phyloP scores from a whole-genome alignment of 2,888 invertebrate species.

The Pollenia griseotomentosa region DNA sequence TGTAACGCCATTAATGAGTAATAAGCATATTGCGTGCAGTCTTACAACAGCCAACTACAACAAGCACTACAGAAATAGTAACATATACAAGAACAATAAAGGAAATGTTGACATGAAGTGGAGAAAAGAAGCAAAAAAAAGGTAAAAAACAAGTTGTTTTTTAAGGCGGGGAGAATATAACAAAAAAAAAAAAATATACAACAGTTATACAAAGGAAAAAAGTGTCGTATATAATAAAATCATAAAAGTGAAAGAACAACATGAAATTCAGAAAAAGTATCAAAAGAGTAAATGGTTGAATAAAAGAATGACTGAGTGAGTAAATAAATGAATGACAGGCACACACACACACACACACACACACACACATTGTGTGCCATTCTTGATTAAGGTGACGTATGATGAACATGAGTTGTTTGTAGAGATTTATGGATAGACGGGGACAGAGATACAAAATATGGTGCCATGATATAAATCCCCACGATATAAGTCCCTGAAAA shows the following conservation, averaged over 20 bases:
- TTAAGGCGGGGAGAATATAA: background rate
- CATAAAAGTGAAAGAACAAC: constrained; percentile 24
- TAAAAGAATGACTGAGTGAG: constrained; percentile 42
- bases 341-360: constrained; percentile 36
- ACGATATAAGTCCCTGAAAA: too few species aligned
- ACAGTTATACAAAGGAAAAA: constrained; percentile 11
- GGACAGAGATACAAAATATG: background rate
- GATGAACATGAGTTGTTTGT: constrained; percentile 54
- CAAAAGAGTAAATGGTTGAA: constrained; percentile 25
- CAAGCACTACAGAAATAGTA: background rate
- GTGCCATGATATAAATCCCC: too few species aligned
- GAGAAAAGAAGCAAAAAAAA: background rate
- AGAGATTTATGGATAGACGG: constrained; percentile 49
- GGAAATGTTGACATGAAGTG: constrained; percentile 6
- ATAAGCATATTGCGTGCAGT: constrained; percentile 81
- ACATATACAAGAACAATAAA: constrained; percentile 31
- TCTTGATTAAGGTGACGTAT: constrained; percentile 47
- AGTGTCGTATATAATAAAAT: constrained; percentile 17
- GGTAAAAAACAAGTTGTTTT: constrained; percentile 35
- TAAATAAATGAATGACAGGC: constrained; percentile 42
- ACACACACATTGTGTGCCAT: constrained; percentile 39
- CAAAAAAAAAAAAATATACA: background rate
- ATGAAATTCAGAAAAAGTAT: background rate
- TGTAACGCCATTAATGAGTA: constrained; percentile 80
- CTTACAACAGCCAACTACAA: constrained; percentile 45